A percentile compares a stretch with the other conserved stretches of the same genome.
Conservation (phyloP, 2,888 invertebrate species). For the Cryptophagus acutangulus region DNA sequence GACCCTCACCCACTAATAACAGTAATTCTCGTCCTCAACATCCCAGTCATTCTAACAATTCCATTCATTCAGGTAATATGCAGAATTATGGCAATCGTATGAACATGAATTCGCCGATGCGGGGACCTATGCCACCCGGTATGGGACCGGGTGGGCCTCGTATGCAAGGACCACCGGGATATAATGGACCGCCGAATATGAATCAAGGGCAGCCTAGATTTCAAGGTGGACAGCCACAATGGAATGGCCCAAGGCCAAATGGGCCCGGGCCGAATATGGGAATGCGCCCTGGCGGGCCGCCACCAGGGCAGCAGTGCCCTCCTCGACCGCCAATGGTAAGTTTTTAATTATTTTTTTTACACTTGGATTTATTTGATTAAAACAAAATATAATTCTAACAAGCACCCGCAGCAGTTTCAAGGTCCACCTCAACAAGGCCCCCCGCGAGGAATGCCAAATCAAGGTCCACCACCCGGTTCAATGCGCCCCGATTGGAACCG, state of each 20-base stretch:
- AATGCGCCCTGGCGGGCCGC: constrained; percentile 54
- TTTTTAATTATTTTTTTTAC: constrained; percentile 16
- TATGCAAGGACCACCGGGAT: constrained; percentile 57
- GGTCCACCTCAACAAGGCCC: constrained; percentile 57
- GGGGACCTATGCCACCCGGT: constrained; percentile 48
- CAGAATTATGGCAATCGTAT: constrained; percentile 53
- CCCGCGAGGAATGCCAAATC: constrained; percentile 57
- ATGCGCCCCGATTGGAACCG: constrained; percentile 71
- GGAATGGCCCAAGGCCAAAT: constrained; percentile 56
- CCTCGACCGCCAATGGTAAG: constrained; percentile 57
- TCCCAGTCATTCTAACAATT: constrained; percentile 57
- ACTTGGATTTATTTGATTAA: no score
- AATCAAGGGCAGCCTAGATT: constrained; percentile 49
- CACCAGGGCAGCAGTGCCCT: constrained; percentile 59
- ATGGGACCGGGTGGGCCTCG: constrained; percentile 53
- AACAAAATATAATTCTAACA: no score
- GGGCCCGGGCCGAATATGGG: constrained; percentile 49
- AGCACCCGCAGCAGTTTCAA: constrained; percentile 46
- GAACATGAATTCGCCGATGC: constrained; percentile 49
- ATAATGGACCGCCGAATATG: constrained; percentile 55
- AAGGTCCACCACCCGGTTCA: constrained; percentile 56
- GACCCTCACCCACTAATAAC: constrained; percentile 75
- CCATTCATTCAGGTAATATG: constrained; percentile 53
- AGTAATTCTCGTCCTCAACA: constrained; percentile 55
- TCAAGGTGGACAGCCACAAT: constrained; percentile 54